Evolutionary conservation across 2,113 vertebrate species (phyloP).

Genomic region (Mixornis gularis): DNA sequence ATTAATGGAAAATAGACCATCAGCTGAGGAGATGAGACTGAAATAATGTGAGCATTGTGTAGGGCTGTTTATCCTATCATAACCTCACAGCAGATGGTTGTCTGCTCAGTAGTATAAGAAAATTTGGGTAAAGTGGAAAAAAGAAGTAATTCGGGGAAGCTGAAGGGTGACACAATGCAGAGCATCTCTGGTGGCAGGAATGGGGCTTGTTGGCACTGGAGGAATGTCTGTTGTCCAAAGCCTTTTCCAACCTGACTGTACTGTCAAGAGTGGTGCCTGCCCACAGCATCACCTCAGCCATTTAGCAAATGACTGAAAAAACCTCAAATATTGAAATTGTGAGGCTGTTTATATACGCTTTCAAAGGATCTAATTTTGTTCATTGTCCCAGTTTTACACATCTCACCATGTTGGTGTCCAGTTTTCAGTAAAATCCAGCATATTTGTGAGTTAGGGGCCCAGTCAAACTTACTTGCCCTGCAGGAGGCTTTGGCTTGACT

Average conservation of each 20-base stretch:
- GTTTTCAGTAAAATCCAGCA: neutral
- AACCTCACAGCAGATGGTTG: neutral
- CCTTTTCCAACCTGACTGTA: neutral
- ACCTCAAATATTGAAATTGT: neutral
- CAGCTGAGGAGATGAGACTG: neutral
- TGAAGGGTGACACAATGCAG: neutral
- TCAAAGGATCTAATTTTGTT: neutral
- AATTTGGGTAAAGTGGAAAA: neutral
- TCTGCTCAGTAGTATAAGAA: neutral
- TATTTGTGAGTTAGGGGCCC: neutral
- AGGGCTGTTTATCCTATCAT: neutral
- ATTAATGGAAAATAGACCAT: neutral
- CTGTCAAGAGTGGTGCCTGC: neutral
- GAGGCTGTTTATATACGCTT: neutral
- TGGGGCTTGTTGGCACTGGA: neutral
- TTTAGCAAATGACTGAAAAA: neutral
- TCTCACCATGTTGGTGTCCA: neutral
- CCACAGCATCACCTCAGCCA: neutral
- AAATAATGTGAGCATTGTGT: neutral
- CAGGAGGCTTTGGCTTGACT: neutral
- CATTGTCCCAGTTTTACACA: neutral
- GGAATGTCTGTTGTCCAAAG: neutral
- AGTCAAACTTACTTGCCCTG: neutral
- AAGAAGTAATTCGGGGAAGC: neutral
- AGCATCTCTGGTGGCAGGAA: neutral